Evolutionary conservation across 2,888 invertebrate species (phyloP).

Genomic region (Mythimna loreyi): DNA sequence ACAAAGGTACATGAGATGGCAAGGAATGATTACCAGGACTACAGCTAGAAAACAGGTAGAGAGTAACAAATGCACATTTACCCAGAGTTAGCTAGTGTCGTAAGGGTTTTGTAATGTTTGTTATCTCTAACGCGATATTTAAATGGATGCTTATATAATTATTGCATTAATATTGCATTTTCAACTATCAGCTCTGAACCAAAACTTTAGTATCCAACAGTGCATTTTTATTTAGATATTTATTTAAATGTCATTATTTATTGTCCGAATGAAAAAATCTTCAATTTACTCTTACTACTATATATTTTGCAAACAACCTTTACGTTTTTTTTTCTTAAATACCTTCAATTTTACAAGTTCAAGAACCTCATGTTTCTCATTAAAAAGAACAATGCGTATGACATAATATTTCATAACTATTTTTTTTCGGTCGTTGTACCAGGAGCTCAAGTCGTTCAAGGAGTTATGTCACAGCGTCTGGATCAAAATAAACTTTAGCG

Average conservation of each 20-base stretch:
- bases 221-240: background rate
- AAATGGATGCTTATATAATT: background rate
- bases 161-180: background rate
- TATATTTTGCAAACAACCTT: no score
- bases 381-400: background rate
- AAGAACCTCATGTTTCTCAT: background rate
- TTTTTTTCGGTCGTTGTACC: background rate
- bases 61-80: background rate
- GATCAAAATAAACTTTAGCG: slow-evolving; percentile 16
- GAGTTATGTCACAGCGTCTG: slow-evolving; percentile 33
- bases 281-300: no score
- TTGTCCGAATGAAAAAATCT: background rate
- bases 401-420: background rate
- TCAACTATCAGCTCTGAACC: background rate
- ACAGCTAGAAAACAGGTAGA: background rate
- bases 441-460: slow-evolving; percentile 6
- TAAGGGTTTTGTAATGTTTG: background rate
- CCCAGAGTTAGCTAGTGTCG: background rate
- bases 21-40: background rate
- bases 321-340: no score
- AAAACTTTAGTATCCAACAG: background rate
- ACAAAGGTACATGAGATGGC: no score
- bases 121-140: background rate
- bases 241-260: background rate
- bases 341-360: background rate